Evolutionary conservation across 1,140 invertebrate genomes (phyloP).

Genomic region (Drosophila hydei): DNA sequence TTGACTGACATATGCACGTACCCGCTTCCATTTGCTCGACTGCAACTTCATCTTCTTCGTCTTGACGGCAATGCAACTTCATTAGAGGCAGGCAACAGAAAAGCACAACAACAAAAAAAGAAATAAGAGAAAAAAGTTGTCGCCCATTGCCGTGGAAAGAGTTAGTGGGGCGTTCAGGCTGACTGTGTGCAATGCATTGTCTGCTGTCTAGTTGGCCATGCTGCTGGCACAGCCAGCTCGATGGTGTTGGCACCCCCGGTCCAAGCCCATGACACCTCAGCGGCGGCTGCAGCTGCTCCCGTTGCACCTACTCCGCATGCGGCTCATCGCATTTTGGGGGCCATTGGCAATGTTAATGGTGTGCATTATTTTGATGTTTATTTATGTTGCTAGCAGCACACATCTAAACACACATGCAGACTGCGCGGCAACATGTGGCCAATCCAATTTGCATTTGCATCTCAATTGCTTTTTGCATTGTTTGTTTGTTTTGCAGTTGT

Average conservation of each 20-base stretch:
- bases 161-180: conserved; percentile 65
- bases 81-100: conserved; percentile 56
- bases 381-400: conserved; percentile 64
- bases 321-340: conserved; percentile 61
- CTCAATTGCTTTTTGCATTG: conserved; percentile 77
- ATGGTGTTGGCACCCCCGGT: not conserved
- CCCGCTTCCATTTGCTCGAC: conserved; percentile 29
- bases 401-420: conserved; percentile 28
- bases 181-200: conserved; percentile 34
- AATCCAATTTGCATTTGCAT: conserved; percentile 78
- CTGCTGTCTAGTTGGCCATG: conserved; percentile 25
- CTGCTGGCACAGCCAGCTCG: conserved; percentile 4
- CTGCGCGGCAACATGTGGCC: conserved; percentile 62
- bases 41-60: conserved; percentile 11
- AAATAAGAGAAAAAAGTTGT: conserved; percentile 36
- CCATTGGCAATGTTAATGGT: conserved; percentile 79
- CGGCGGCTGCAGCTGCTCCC: conserved; percentile 11
- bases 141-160: conserved; percentile 32
- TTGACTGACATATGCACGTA: conserved; percentile 4
- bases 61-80: conserved; percentile 54
- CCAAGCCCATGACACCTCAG: conserved; percentile 67
- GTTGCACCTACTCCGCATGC: conserved; percentile 9
- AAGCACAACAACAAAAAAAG: conserved; percentile 4
- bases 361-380: conserved; percentile 80
- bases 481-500: conserved; percentile 66